Conservation (phyloP, 2,113 vertebrate genomes). For the Erinaceus europaeus region DNA sequence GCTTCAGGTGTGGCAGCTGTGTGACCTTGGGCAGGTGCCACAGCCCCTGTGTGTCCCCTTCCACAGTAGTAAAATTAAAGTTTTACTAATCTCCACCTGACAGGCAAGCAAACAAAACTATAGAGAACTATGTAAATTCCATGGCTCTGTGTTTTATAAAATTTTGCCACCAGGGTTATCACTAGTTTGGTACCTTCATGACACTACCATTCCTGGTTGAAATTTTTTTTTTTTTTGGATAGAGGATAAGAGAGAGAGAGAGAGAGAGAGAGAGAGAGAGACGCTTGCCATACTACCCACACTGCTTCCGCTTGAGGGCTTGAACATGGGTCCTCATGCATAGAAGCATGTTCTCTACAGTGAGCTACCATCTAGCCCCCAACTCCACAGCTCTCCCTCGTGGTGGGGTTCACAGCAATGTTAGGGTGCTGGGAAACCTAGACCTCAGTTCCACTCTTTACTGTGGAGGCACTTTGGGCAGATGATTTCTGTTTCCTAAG, state of each 20-base stretch:
- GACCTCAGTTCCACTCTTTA: background rate
- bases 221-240: too few species aligned
- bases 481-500: background rate
- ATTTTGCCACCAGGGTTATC: too few species aligned
- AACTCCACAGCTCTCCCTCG: background rate
- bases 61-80: background rate
- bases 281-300: too few species aligned
- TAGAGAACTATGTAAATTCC: background rate
- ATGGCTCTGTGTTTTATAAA: background rate
- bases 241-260: too few species aligned
- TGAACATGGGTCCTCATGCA: too few species aligned
- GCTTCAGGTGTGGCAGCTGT: background rate
- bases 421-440: background rate
- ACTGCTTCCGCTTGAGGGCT: too few species aligned
- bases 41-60: background rate
- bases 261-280: too few species aligned
- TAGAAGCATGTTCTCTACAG: too few species aligned
- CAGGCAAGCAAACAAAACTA: background rate
- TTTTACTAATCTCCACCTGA: background rate
- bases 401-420: background rate
- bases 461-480: background rate
- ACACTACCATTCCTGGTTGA: too few species aligned
- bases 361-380: too few species aligned
- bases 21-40: background rate
- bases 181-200: too few species aligned